Evolutionary conservation across 2,113 vertebrate species (phyloP).

Genomic region (Scalopus aquaticus): DNA sequence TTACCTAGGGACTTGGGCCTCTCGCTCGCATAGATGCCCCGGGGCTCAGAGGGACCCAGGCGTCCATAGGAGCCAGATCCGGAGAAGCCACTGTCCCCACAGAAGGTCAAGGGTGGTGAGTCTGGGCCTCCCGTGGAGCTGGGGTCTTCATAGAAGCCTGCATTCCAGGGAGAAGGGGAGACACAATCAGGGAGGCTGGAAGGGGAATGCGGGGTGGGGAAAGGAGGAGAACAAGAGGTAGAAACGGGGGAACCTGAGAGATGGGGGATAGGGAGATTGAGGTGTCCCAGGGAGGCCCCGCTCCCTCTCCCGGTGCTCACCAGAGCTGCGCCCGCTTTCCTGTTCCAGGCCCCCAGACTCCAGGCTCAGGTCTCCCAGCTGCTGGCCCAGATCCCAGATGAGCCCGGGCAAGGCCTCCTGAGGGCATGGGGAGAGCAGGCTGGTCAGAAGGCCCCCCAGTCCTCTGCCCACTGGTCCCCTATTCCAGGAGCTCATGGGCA

Average conservation of each 20-base stretch:
- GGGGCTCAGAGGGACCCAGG: slow-evolving; percentile 78
- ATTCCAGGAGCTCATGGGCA: not conserved
- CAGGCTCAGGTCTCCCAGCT: slow-evolving; percentile 88
- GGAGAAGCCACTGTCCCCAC: slow-evolving; percentile 83
- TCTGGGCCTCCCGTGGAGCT: slow-evolving; percentile 85
- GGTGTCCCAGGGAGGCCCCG: not conserved
- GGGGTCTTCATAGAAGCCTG: slow-evolving; percentile 90
- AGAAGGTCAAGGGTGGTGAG: slow-evolving; percentile 82
- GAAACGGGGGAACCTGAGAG: not conserved
- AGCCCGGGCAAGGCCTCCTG: slow-evolving; percentile 82
- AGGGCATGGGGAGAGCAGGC: not conserved
- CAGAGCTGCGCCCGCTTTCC: slow-evolving; percentile 82
- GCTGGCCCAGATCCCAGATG: slow-evolving; percentile 88
- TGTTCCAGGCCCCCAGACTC: slow-evolving; percentile 79
- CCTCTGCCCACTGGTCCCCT: not conserved
- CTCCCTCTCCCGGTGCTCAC: slow-evolving; percentile 72
- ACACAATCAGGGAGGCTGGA: not conserved
- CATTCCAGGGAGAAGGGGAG: not conserved
- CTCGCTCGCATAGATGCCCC: slow-evolving; percentile 84
- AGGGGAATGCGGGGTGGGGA: too few relatives aligned
- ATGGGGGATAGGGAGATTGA: not conserved
- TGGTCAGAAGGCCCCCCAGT: not conserved
- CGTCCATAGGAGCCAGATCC: slow-evolving; percentile 81
- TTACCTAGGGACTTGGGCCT: slow-evolving; percentile 93
- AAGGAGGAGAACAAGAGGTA: not conserved